Conservation (phyloP, 2,888 invertebrate genomes). For the Euzetes globulus region DNA sequence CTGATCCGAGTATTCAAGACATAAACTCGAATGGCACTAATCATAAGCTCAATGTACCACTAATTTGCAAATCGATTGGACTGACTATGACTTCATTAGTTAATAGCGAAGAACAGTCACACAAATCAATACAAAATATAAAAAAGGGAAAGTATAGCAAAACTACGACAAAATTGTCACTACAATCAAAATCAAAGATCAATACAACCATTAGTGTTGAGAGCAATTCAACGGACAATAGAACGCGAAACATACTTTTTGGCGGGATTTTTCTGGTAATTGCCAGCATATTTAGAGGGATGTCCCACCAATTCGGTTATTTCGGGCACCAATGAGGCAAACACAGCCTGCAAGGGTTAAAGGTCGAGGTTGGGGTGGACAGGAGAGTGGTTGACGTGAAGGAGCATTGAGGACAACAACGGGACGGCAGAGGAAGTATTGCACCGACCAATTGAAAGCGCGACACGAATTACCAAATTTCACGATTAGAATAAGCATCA, state of each 20-base stretch:
- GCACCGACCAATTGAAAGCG: conserved; percentile 20
- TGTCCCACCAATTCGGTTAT: conserved; percentile 98
- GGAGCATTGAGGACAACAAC: background rate
- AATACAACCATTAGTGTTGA: conserved; percentile 10
- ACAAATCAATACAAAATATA: conserved; percentile 18
- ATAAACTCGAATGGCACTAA: background rate
- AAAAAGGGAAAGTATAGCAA: conserved; percentile 11
- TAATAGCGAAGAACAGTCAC: conserved; percentile 28
- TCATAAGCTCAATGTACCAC: background rate
- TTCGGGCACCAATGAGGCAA: conserved; percentile 99
- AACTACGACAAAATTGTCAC: conserved; percentile 15
- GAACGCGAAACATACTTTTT: conserved; percentile 68
- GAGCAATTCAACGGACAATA: conserved; percentile 17
- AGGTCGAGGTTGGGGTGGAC: background rate
- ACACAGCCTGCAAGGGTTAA: conserved; percentile 72
- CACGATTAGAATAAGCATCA: conserved; percentile 18
- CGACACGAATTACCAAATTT: conserved; percentile 10
- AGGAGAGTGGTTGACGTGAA: background rate
- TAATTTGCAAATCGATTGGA: conserved; percentile 9
- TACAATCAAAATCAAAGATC: conserved; percentile 3
- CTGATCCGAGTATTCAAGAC: background rate
- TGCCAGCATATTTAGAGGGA: conserved; percentile 98
- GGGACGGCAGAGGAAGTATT: conserved; percentile 8
- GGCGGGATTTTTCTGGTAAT: conserved; percentile 79
- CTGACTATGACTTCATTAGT: conserved; percentile 28